Percentiles rank a stretch among this genome's conserved stretches.
Evolutionary conservation across 2,113 vertebrate genomes (phyloP).

Genomic region (Athene cunicularia): DNA sequence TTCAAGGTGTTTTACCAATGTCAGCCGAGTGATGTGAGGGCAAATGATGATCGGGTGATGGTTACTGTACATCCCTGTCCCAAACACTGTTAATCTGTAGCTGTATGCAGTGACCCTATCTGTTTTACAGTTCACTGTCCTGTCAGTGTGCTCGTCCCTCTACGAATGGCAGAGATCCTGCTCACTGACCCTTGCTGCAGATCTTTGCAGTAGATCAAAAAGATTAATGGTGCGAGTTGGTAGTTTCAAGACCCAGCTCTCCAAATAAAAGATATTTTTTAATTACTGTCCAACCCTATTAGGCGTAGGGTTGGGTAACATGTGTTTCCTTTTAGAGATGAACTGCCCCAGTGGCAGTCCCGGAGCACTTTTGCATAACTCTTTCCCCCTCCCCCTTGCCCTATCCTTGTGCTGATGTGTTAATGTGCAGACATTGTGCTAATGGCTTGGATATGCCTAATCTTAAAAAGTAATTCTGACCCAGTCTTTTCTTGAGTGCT

Average conservation of each 20-base stretch:
- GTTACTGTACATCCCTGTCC: neutral
- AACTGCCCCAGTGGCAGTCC: slow-evolving; percentile 37
- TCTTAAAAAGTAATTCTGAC: slow-evolving; percentile 40
- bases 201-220: slow-evolving; percentile 63
- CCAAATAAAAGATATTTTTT: slow-evolving; percentile 73
- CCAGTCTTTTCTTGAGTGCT: neutral
- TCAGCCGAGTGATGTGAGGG: neutral
- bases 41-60: neutral
- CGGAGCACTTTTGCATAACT: slow-evolving; percentile 54
- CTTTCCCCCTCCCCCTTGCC: slow-evolving; percentile 10
- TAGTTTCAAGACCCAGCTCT: slow-evolving; percentile 69
- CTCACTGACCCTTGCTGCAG: slow-evolving; percentile 51
- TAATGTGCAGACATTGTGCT: slow-evolving; percentile 60
- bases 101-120: neutral
- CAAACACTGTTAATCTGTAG: neutral
- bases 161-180: neutral
- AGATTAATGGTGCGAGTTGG: slow-evolving; percentile 62
- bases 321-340: slow-evolving; percentile 72
- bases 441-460: slow-evolving; percentile 37
- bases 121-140: neutral
- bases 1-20: neutral
- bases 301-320: slow-evolving; percentile 47
- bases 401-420: slow-evolving; percentile 64
- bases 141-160: neutral
- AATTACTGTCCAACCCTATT: slow-evolving; percentile 72